Evolutionary conservation across 1,140 invertebrate species (phyloP).

Genomic region (Drosophila kepulauana): DNA sequence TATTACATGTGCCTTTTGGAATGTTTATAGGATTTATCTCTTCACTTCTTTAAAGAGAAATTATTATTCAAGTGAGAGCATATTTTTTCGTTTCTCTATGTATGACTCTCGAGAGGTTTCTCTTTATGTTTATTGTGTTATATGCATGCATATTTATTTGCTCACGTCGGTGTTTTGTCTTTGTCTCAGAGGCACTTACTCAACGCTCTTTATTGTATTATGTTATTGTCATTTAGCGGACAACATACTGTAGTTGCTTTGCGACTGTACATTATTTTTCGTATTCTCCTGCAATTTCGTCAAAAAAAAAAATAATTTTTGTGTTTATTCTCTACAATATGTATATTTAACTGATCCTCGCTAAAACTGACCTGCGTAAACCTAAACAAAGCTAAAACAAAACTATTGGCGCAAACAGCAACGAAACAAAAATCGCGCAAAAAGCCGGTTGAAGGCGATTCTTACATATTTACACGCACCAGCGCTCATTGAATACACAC

Average conservation of each 20-base stretch:
- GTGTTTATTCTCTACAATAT: slow-evolving; percentile 67
- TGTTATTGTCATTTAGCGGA: slow-evolving; percentile 7
- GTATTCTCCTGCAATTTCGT: too few species aligned
- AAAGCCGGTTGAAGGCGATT: slow-evolving; percentile 83
- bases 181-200: slow-evolving; percentile 46
- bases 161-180: slow-evolving; percentile 54
- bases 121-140: slow-evolving; percentile 22
- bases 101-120: neutral
- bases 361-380: slow-evolving; percentile 75
- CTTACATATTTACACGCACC: slow-evolving; percentile 83
- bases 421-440: slow-evolving; percentile 62
- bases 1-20: too few species aligned
- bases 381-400: slow-evolving; percentile 15
- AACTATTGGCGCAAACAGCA: slow-evolving; percentile 41
- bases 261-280: too few species aligned
- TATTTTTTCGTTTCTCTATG: too few species aligned
- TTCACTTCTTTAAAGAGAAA: too few species aligned
- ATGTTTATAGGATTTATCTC: too few species aligned
- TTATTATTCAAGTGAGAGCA: too few species aligned
- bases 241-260: too few species aligned
- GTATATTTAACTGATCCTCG: slow-evolving; percentile 39
- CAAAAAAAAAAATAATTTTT: too few species aligned
- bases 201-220: slow-evolving; percentile 45
- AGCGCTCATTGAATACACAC: slow-evolving; percentile 80
- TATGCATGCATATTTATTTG: slow-evolving; percentile 37